Conservation (phyloP, 2,113 vertebrate species). For the Brachyhypopomus gauderio region DNA sequence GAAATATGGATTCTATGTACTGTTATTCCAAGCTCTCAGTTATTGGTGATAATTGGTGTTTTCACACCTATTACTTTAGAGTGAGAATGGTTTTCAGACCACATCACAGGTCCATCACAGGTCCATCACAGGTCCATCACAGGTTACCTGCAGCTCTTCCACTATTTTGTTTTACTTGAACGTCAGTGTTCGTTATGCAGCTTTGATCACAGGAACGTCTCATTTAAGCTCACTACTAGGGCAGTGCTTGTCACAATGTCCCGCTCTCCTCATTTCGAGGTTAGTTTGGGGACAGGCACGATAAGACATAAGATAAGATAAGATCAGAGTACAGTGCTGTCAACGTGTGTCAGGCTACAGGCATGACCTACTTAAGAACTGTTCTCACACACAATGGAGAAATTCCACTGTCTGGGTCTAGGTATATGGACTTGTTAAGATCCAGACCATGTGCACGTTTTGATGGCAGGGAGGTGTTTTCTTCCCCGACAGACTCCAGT, state of each 20-base stretch:
- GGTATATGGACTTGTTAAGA: constrained; percentile 22
- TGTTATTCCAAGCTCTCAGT: no score
- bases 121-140: no score
- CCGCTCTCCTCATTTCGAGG: neutral
- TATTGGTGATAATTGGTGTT: neutral
- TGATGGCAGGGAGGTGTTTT: neutral
- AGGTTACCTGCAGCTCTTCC: no score
- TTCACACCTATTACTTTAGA: neutral
- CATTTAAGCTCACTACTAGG: neutral
- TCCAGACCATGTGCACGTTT: constrained; percentile 22
- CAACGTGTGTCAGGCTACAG: neutral
- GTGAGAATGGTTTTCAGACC: no score
- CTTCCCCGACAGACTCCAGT: neutral
- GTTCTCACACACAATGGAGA: constrained; percentile 8
- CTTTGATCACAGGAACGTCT: no score
- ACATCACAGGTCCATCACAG: no score
- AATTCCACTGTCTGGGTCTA: constrained; percentile 34
- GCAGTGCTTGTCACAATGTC: neutral
- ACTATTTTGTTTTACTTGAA: no score
- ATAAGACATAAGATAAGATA: neutral
- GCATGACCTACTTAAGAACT: constrained; percentile 48
- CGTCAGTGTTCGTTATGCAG: no score
- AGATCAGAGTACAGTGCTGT: neutral
- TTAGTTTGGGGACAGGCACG: neutral
- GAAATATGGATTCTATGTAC: no score